These are phyloP conservation scores for Hirundo rustica DNA, from an alignment of 2,797 vertebrate genomes.

Conservation along the genomic window DNA sequence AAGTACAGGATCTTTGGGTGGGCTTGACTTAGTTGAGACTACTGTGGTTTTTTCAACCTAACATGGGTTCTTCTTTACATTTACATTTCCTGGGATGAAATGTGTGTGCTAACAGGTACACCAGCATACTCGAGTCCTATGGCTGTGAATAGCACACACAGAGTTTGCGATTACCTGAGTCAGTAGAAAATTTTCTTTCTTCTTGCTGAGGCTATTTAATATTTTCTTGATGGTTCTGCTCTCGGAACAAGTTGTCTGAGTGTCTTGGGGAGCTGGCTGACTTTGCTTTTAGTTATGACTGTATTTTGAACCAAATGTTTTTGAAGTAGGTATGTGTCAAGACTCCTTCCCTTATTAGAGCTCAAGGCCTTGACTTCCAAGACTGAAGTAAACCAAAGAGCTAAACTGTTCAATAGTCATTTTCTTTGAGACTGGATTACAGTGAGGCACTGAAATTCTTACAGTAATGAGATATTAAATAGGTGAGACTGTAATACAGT, in stretches of 20 bases:
- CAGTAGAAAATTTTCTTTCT: not conserved
- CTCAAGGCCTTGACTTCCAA: not conserved
- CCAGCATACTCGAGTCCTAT: not conserved
- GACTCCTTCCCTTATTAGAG: not conserved
- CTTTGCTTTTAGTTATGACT: not conserved
- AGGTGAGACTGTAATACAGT: not conserved
- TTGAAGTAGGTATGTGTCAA: not conserved
- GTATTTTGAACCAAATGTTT: not conserved
- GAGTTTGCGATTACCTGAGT: not conserved
- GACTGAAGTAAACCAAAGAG: not conserved
- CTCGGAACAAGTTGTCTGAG: not conserved
- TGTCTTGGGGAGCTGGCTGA: not conserved
- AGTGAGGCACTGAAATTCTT: not conserved
- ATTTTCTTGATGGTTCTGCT: not conserved
- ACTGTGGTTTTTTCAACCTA: not conserved
- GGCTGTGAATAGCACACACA: rapidly evolving
- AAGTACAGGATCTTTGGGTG: not conserved
- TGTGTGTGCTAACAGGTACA: too few relatives aligned
- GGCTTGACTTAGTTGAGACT: not conserved
- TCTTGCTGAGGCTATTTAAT: not conserved
- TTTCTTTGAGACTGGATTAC: not conserved
- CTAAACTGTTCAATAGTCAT: not conserved
- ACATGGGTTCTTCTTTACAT: not conserved
- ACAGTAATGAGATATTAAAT: not conserved
- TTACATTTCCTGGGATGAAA: not conserved